Conservation (phyloP, 2,797 vertebrate species). For the Lepilemur ruficaudatus region DNA sequence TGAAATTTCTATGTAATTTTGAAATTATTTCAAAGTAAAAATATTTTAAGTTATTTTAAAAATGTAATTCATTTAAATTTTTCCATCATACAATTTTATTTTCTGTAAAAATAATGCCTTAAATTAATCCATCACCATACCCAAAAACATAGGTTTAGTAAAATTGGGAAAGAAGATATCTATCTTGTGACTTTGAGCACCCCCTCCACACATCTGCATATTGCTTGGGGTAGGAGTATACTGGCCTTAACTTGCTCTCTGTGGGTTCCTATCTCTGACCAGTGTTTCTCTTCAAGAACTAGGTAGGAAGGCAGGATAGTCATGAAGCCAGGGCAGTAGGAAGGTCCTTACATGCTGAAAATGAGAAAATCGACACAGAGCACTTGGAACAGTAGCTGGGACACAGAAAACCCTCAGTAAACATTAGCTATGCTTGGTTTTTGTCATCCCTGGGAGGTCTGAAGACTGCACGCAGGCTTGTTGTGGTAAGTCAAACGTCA, state of each 20-base stretch:
- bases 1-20: neutral
- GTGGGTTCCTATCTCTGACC: neutral
- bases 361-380: neutral
- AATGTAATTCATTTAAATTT: neutral
- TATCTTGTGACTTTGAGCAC: neutral
- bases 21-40: slow-evolving; percentile 16
- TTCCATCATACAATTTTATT: slow-evolving; percentile 17
- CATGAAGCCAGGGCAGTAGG: neutral
- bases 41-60: neutral
- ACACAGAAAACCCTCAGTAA: neutral
- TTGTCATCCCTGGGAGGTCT: neutral
- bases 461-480: neutral
- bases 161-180: neutral
- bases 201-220: neutral
- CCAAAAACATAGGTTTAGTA: neutral
- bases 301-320: neutral
- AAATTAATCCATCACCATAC: neutral
- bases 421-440: neutral
- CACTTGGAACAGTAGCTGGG: neutral
- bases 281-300: neutral
- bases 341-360: neutral
- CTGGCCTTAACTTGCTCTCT: neutral
- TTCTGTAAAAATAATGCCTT: slow-evolving; percentile 1
- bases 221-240: neutral
- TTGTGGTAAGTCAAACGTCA: neutral